phyloP scores from a whole-genome alignment of 2,797 vertebrate genomes.

The Myiotriccus ornatus region DNA sequence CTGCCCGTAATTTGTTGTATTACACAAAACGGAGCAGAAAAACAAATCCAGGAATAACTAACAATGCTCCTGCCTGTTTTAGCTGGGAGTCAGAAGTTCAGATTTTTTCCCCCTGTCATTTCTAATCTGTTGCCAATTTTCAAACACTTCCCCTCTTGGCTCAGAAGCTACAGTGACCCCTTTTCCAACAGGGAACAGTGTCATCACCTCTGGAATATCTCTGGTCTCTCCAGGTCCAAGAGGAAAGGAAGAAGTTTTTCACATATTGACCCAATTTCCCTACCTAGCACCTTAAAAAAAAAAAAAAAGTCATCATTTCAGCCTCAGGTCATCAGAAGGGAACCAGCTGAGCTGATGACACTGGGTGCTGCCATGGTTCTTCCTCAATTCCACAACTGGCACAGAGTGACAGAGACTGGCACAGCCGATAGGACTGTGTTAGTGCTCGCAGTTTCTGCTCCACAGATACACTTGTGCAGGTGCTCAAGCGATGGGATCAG shows the following conservation, averaged over 20 bases:
- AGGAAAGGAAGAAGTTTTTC: neutral
- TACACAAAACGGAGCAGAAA: neutral
- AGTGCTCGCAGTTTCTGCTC: neutral
- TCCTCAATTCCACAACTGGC: neutral
- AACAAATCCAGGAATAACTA: constrained; percentile 54
- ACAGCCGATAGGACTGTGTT: neutral
- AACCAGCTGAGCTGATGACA: neutral
- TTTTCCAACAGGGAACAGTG: constrained; percentile 9
- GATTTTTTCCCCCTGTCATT: neutral
- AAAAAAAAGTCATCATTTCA: neutral
- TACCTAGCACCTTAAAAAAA: neutral
- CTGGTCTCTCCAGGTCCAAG: neutral
- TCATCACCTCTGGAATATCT: neutral
- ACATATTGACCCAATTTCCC: neutral
- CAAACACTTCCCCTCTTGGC: constrained; percentile 51
- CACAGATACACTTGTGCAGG: neutral
- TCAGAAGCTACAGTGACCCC: neutral
- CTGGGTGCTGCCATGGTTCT: neutral
- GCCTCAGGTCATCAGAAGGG: neutral
- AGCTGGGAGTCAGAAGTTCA: constrained; percentile 5
- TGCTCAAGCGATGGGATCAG: neutral
- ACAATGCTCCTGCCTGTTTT: constrained; percentile 16
- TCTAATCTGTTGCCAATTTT: constrained; percentile 51
- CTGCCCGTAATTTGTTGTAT: neutral
- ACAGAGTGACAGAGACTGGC: neutral